Evolutionary conservation across 2,888 invertebrate species (phyloP).

Genomic region (Acanthacorydalis orientalis): DNA sequence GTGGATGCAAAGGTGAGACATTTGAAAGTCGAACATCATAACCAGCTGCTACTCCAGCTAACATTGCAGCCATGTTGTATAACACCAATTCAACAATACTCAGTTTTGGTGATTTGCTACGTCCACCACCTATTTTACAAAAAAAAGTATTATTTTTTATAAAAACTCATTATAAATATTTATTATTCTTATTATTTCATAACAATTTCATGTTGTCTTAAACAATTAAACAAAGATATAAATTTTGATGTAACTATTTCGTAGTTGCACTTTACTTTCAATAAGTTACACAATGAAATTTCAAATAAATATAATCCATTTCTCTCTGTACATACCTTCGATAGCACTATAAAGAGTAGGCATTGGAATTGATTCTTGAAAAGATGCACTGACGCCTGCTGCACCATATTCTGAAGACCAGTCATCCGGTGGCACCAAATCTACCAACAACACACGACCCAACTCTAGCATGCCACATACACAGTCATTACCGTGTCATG

Average conservation of each 20-base stretch:
- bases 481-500: constrained; percentile 1
- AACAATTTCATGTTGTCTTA: no score
- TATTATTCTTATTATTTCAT: no score
- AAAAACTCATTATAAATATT: no score
- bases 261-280: no score
- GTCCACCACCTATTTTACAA: constrained; percentile 23
- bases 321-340: constrained; percentile 31
- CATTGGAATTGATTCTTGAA: constrained; percentile 41
- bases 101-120: constrained; percentile 46
- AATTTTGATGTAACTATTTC: no score
- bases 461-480: constrained; percentile 9
- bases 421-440: constrained; percentile 34
- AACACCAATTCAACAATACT: constrained; percentile 61
- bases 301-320: no score
- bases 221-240: no score
- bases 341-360: constrained; percentile 59
- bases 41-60: constrained; percentile 82
- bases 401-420: constrained; percentile 42
- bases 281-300: no score
- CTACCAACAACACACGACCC: constrained; percentile 17
- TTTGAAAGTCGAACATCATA: constrained; percentile 84
- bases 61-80: constrained; percentile 81
- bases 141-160: constrained; percentile 1
- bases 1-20: constrained; percentile 67
- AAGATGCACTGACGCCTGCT: constrained; percentile 28